These are phyloP conservation scores for Caenorhabditis afra DNA, from an alignment of 2,888 invertebrate genomes.

Conservation along the genomic window DNA sequence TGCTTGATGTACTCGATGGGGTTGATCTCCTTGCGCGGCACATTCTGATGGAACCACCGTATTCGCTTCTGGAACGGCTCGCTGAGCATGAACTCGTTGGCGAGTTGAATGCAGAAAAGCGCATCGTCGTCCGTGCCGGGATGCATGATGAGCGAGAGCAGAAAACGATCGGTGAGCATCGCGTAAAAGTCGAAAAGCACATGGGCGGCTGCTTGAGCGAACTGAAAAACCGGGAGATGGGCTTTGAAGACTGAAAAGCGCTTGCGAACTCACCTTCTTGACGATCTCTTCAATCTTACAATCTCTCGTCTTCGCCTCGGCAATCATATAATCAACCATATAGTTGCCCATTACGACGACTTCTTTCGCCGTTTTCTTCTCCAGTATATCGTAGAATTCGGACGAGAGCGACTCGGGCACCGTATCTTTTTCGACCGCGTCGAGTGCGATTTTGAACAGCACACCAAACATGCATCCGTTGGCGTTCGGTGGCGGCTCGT, in stretches of 20 bases:
- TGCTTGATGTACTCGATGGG: slow-evolving; percentile 68
- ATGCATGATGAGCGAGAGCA: slow-evolving; percentile 72
- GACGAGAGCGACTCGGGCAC: slow-evolving; percentile 27
- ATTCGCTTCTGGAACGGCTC: slow-evolving; percentile 50
- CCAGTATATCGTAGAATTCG: slow-evolving; percentile 26
- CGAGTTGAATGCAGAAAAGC: slow-evolving; percentile 49
- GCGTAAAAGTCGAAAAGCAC: slow-evolving; percentile 69
- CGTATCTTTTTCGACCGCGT: slow-evolving; percentile 9
- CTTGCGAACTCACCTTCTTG: slow-evolving; percentile 29
- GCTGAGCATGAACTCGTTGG: slow-evolving; percentile 53
- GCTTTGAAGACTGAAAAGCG: too few relatives aligned
- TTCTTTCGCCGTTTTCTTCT: slow-evolving; percentile 43
- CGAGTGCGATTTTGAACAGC: slow-evolving; percentile 15
- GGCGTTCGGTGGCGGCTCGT: slow-evolving; percentile 8
- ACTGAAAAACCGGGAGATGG: slow-evolving; percentile 37
- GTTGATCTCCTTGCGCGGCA: slow-evolving; percentile 53
- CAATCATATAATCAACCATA: slow-evolving; percentile 51
- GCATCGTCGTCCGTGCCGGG: slow-evolving; percentile 72
- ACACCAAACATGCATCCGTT: slow-evolving; percentile 38
- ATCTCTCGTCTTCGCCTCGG: slow-evolving; percentile 27
- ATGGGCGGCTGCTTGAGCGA: slow-evolving; percentile 61
- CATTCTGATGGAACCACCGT: slow-evolving; percentile 47
- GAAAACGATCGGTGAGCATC: slow-evolving; percentile 72
- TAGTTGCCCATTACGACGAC: slow-evolving; percentile 46
- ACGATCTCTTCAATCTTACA: slow-evolving; percentile 28